Base-by-base conservation (phyloP, 2,113 vertebrate genomes). In the Seriola quinqueradiata region DNA sequence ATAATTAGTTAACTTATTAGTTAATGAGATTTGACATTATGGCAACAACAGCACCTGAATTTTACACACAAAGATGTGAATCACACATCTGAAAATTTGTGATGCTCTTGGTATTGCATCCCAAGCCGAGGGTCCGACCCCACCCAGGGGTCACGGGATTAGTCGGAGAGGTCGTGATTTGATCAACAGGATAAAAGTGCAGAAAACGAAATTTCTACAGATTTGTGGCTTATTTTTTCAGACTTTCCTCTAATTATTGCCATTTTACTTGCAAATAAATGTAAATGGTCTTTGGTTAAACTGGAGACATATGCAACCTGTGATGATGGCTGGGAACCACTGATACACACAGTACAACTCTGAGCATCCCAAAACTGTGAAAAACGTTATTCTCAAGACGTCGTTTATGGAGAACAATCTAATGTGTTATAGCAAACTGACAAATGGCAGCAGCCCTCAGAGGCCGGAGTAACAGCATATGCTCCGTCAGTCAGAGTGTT, bases 401-500 rank as follows among this genome's bases (percentile, higher is more conserved):
- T 77, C 52, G 6, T 44, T 48, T n/a, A 17, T 25, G 74, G 63
- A 60, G 28, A 60, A 9, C 60, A 60, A n/a, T 48, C 54, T 23
- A 54, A 72, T 13, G 6, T 44, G 34, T 34, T 40, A 5, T 11
- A 3, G 23, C 3, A 44, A 61, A 14, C 12, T 9, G 40, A 42
- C 8, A 65, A 54, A 50, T 63, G 63, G 42, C 81, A 54, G 1
- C 48, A 4, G 42, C 65, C 28, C 57, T 66, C 21, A n/a, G 66
- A 59, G 34, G 46, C 9, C 19, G 2, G 63, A 25, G 63, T 64
- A 40, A 46, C 54, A 71, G 72, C 71, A 78, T 67, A 71, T 58
- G 71, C 65, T 68, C 19, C 3, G 65, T 57, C 71, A 66, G 66
- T 73, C 48, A 21, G 25, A 36, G 69, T 73, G 85, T 65, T 74